phyloP scores from a whole-genome alignment of 2,797 vertebrate genomes.

The Falco berigora region DNA sequence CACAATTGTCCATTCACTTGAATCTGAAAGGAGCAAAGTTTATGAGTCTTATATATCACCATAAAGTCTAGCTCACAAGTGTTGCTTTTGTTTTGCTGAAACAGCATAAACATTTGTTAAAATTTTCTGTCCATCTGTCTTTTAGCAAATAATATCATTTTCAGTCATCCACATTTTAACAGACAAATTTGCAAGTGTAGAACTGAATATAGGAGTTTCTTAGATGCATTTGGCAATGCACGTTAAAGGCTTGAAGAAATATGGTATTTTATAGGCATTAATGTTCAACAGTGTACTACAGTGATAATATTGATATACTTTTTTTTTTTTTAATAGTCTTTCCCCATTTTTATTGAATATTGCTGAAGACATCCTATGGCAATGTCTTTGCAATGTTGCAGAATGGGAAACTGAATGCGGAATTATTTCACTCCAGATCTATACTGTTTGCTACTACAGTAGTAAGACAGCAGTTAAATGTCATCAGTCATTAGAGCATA shows the following conservation, averaged over 20 bases:
- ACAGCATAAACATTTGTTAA: neutral
- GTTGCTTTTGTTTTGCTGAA: neutral
- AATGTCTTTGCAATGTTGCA: neutral
- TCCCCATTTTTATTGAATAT: neutral
- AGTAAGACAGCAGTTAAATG: neutral
- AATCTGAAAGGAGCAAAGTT: neutral
- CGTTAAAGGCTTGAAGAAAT: neutral
- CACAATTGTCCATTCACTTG: neutral
- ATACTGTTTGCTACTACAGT: neutral
- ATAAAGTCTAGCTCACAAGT: neutral
- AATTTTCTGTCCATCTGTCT: neutral
- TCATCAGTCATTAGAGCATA: neutral
- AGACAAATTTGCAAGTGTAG: neutral
- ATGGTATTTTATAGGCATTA: neutral
- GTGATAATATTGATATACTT: neutral
- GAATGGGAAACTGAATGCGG: neutral
- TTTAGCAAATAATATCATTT: neutral
- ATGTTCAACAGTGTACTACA: neutral
- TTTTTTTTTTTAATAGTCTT: neutral
- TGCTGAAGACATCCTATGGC: neutral
- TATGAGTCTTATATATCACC: neutral
- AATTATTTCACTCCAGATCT: neutral
- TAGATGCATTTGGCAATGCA: neutral
- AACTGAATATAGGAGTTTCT: neutral
- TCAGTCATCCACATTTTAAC: neutral